Conservation (phyloP, 92 coral and sea anemone species). For the Anthopleura xanthogrammica region DNA sequence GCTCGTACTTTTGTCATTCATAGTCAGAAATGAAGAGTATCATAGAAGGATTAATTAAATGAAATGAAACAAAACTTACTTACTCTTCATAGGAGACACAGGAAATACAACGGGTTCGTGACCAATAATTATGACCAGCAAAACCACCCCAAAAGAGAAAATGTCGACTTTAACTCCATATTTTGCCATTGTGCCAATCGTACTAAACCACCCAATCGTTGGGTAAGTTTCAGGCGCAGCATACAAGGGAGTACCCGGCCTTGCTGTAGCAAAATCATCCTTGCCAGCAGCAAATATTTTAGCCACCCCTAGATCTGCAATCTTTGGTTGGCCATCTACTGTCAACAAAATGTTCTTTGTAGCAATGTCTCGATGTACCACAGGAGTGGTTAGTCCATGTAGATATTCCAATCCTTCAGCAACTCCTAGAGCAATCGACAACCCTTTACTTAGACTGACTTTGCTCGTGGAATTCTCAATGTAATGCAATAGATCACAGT, state of each 20-base stretch:
- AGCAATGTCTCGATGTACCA: slow-evolving; percentile 77
- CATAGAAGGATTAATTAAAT: too few species aligned
- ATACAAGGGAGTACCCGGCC: slow-evolving; percentile 77
- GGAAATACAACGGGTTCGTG: slow-evolving; percentile 71
- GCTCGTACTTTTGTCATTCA: too few species aligned
- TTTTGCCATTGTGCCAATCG: slow-evolving; percentile 22
- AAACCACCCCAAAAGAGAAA: slow-evolving; percentile 74
- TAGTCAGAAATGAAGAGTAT: too few species aligned
- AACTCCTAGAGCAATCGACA: slow-evolving; percentile 53
- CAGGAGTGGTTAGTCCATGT: slow-evolving; percentile 45
- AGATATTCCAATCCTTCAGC: slow-evolving; percentile 66
- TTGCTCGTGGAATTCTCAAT: slow-evolving; percentile 50
- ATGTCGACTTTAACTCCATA: slow-evolving; percentile 75
- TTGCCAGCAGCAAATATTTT: slow-evolving; percentile 60
- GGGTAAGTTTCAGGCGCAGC: slow-evolving; percentile 85
- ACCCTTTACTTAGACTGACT: slow-evolving; percentile 34
- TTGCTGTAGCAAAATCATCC: slow-evolving; percentile 62
- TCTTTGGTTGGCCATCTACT: slow-evolving; percentile 51
- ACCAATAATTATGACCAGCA: slow-evolving; percentile 66
- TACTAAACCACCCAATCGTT: not conserved
- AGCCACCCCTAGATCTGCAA: slow-evolving; percentile 79
- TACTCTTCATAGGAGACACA: slow-evolving; percentile 37
- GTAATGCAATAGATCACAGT: slow-evolving; percentile 58
- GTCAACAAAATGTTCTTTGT: slow-evolving; percentile 72
- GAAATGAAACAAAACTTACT: not conserved